Evolutionary conservation across 2,797 vertebrate genomes (phyloP).

Genomic region (Oreochromis grahami): DNA sequence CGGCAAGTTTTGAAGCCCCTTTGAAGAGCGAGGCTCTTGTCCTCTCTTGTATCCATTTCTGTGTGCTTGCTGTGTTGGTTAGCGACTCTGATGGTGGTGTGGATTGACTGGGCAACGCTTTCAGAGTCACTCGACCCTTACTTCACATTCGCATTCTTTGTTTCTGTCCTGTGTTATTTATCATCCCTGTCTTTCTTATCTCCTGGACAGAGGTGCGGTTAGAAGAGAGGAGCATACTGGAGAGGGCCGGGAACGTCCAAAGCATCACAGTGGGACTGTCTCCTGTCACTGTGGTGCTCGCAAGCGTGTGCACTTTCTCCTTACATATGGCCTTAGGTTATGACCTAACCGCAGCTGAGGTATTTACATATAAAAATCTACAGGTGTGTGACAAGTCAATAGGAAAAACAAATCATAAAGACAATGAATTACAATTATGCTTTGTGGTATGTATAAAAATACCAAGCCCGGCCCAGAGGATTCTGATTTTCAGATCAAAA

Average conservation of each 20-base stretch:
- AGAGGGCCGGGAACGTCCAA: slow-evolving; percentile 77
- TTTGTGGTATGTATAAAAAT: not conserved
- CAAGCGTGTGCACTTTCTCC: slow-evolving; percentile 84
- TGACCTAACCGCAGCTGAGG: slow-evolving; percentile 82
- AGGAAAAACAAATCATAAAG: not conserved
- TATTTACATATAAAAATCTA: slow-evolving; percentile 28
- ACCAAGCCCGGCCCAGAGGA: fast-evolving
- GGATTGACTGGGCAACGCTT: slow-evolving; percentile 10
- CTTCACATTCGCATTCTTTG: not conserved
- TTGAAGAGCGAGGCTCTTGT: slow-evolving; percentile 19
- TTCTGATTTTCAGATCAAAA: not conserved
- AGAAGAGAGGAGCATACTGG: slow-evolving; percentile 76
- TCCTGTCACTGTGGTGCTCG: slow-evolving; percentile 80
- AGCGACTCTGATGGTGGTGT: slow-evolving; percentile 8
- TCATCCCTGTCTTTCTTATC: slow-evolving; percentile 19
- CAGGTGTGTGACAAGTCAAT: not conserved
- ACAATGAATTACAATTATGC: not conserved
- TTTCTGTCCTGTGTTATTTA: not conserved
- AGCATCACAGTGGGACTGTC: slow-evolving; percentile 80
- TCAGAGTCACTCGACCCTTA: not conserved
- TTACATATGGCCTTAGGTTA: slow-evolving; percentile 82
- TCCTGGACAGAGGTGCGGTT: slow-evolving; percentile 72
- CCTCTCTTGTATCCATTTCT: slow-evolving; percentile 42
- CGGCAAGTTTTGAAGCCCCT: slow-evolving; percentile 44
- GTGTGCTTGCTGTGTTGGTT: not conserved